Evolutionary conservation across 1,140 invertebrate genomes (phyloP), one percentile per base, ranked within the genome.

Genomic region (Cephus cinctus): DNA sequence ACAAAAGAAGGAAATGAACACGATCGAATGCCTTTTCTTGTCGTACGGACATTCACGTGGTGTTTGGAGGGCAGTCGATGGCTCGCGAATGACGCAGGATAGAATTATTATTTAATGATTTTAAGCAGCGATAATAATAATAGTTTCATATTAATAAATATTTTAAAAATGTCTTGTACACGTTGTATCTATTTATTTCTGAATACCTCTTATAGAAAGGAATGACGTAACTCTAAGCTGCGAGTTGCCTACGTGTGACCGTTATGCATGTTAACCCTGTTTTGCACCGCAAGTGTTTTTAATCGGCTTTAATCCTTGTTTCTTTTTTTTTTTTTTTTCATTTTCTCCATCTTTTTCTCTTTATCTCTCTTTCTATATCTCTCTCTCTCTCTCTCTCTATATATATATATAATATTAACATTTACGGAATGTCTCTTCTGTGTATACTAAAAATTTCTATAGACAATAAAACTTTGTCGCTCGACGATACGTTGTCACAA

Each of bases 101-200:
- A 63, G 54, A 61, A 56, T 55, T 58, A 68, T 68, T 69, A 65
- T 69, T 71, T 71, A 60, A 65, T 67, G 65, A 67, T 61, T 65
- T 67, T 69, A 68, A 64, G 64, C 54, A 69, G 67, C 67, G 69
- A 71, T 69, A 69, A 68, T 69, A 71, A 62, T 65, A 65, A 69
- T 71, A 69, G 67, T 67, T 71, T 71, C 67, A 44, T 68, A 69
- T 64, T 70, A 71, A 71, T 71, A 71, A 71, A 71, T 70, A 67
- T 71, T 65, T 70, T 65, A 57, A 69, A 70, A 67, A 51, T 67
- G 63, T 57, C 56, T 69, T 67, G 57, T 63, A 66, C 43, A 63
- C 60, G 57, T 63, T 66, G 63, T 70, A 68, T 55, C 49, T 54
- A 69, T 69, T 71, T 69, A 70, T 71, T 71, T 71, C 57, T 56